These are phyloP conservation scores for Daktulosphaira vitifoliae DNA, from an alignment of 1,140 invertebrate species.

Conservation along the genomic window DNA sequence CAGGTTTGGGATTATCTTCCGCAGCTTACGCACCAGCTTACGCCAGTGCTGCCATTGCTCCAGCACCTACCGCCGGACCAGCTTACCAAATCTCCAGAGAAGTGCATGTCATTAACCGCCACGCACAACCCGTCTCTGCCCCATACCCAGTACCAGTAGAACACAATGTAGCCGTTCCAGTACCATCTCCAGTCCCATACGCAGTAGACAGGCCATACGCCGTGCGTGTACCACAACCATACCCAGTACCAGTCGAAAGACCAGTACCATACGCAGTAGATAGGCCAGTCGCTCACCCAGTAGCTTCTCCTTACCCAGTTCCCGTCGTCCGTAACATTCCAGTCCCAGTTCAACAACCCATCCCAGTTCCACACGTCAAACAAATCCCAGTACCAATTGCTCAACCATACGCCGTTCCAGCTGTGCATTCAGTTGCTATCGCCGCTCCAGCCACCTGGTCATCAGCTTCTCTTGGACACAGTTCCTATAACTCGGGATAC, in stretches of 20 bases:
- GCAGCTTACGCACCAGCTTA: not conserved
- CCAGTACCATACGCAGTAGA: constrained; percentile 30
- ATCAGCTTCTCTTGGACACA: not conserved
- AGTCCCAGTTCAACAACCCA: constrained; percentile 27
- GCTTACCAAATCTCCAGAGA: constrained; percentile 5
- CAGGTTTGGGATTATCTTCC: not conserved
- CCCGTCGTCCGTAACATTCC: constrained; percentile 28
- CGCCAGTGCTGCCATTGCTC: not conserved
- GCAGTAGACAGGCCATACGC: constrained; percentile 30
- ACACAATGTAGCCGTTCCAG: constrained; percentile 25
- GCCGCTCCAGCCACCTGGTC: too few relatives aligned
- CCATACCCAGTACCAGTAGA: constrained; percentile 32
- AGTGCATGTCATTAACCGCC: constrained; percentile 28
- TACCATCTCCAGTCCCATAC: constrained; percentile 33
- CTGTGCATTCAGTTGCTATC: not conserved
- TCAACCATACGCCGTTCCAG: not conserved
- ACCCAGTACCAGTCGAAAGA: constrained; percentile 29
- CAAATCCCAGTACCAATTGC: constrained; percentile 1
- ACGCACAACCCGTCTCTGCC: constrained; percentile 20
- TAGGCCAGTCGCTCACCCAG: constrained; percentile 21
- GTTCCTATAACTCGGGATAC: not conserved
- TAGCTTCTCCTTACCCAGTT: constrained; percentile 4
- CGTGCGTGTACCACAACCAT: constrained; percentile 27
- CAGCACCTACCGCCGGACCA: not conserved
- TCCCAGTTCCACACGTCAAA: constrained; percentile 27